Base-by-base conservation (phyloP, 2,797 vertebrate genomes). In the Gastrophryne carolinensis region DNA sequence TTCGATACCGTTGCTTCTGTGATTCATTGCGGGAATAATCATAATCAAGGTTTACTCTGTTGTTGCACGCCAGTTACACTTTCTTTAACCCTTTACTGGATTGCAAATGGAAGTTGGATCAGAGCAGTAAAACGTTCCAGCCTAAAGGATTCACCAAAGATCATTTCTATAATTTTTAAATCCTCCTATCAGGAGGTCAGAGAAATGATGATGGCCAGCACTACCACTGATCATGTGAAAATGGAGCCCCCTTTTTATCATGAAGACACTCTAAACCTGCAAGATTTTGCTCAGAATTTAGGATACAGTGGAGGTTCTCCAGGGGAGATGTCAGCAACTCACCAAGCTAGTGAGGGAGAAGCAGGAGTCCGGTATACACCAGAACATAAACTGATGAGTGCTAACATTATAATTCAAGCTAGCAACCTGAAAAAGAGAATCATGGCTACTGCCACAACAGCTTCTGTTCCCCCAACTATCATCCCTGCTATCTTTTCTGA, bases 171-270 rank as follows among this genome's bases (percentile, higher is more conserved):
- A 13, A 12, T 13, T 17, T 3, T 0, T 12, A 72, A 37, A 5
- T 1, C 19, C 39, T 61, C 37, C 35, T 19, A 17, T 3, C 34
- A 27, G 26, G 24, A 47, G 26, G 35, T 15, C 4, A 63, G 62
- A 77, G 35, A 49, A n/a, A 77, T 71, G 75, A 78, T 78, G 75
- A 78, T 66, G 60, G 60, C 60, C 60, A 78, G 60, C 75, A 64
- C 67, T 7, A 58, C 60, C 53, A 53, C 68, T 34, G 75, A 78
- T n/a, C 75, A 78, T 78, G 75, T 78, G 17, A 78, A 78, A 49
- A 65, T 78, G 52, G 75, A 78, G 19, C 75, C 75, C 10, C 61
- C 75, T 1, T 78, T 78, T 49, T 78, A 72, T 49, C 68, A 65
- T 23, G 75, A 72, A 41, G 75, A 78, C 21, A 44, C 68, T 21